Conservation (phyloP, 2,797 vertebrate genomes). For the Rhabdophis nuchalis region DNA sequence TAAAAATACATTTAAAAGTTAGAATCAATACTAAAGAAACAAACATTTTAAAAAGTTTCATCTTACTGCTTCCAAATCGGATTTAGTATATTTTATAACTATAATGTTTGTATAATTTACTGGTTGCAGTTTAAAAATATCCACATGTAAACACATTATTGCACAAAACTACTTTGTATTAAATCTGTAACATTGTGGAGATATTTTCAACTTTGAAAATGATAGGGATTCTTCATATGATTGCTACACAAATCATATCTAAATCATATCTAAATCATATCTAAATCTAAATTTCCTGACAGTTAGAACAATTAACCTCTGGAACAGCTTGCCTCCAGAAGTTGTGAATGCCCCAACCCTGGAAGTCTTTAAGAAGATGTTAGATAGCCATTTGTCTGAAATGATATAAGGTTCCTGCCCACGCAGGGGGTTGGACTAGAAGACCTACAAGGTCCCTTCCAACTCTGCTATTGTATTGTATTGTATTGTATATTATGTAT, state of each 20-base stretch:
- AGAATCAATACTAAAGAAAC: conserved; percentile 19
- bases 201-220: not conserved
- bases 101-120: not conserved
- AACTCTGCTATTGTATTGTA: no score
- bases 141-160: not conserved
- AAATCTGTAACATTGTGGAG: not conserved
- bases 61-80: conserved; percentile 21
- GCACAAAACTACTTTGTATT: not conserved
- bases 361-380: no score
- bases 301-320: no score
- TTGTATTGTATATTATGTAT: no score
- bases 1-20: conserved; percentile 25
- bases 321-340: no score
- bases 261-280: no score
- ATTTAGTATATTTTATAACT: conserved; percentile 35
- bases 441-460: no score
- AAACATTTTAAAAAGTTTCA: not conserved
- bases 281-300: no score
- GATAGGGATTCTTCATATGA: not conserved
- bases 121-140: not conserved
- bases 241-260: not conserved
- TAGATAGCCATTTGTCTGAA: no score
- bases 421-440: no score
- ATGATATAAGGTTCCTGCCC: no score
- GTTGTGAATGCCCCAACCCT: no score